phyloP scores from a whole-genome alignment of 2,797 vertebrate species.

The Silurus aristotelis region DNA sequence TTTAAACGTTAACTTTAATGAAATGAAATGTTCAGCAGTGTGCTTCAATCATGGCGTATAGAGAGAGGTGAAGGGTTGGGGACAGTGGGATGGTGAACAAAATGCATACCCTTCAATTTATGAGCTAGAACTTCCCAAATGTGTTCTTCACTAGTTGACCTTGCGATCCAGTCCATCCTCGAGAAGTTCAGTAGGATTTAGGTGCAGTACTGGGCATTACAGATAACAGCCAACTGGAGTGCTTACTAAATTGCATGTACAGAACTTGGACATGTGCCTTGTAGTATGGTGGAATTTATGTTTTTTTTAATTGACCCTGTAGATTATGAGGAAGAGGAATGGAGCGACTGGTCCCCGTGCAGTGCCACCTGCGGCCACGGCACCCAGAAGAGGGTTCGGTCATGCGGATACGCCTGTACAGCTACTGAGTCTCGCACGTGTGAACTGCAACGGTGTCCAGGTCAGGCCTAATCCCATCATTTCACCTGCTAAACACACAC shows the following conservation, averaged over 20 bases:
- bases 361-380: slow-evolving; percentile 74
- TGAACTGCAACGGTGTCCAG: slow-evolving; percentile 70
- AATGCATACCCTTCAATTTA: background rate
- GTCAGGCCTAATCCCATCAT: slow-evolving; percentile 59
- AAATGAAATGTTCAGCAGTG: background rate
- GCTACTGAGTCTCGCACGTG: slow-evolving; percentile 76
- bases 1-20: background rate
- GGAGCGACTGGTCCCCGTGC: slow-evolving; percentile 82
- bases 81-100: background rate
- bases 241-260: too few relatives aligned
- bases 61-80: background rate
- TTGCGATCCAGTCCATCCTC: too few relatives aligned
- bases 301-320: slow-evolving; percentile 14
- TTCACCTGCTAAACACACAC: background rate
- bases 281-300: too few relatives aligned
- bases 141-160: too few relatives aligned
- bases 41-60: background rate
- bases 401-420: slow-evolving; percentile 78
- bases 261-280: too few relatives aligned
- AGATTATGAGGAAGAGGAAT: slow-evolving; percentile 80
- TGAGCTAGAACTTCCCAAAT: too few relatives aligned
- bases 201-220: too few relatives aligned
- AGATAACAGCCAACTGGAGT: too few relatives aligned
- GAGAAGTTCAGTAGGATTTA: too few relatives aligned
- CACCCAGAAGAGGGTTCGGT: slow-evolving; percentile 76